phyloP scores from a whole-genome alignment of 2,797 vertebrate species.

The Eidolon dupreanum region DNA sequence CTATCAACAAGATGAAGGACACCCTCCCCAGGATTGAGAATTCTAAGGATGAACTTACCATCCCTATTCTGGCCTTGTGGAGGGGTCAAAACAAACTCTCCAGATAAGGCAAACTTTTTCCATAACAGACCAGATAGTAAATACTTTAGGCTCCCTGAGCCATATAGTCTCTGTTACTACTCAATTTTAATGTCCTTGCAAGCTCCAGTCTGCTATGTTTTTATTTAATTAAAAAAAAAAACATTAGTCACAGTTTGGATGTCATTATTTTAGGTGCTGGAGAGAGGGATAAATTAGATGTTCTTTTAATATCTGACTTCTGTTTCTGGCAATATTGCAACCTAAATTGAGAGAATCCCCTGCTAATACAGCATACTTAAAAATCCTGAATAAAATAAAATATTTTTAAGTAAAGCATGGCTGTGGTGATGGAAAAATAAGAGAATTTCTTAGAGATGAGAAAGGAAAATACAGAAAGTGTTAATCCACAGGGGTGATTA shows the following conservation, averaged over 20 bases:
- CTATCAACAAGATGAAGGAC: background rate
- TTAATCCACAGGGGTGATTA: background rate
- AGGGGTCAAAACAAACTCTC: background rate
- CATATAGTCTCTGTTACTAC: background rate
- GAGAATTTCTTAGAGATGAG: background rate
- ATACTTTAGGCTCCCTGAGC: background rate
- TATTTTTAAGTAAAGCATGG: background rate
- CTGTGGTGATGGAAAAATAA: background rate
- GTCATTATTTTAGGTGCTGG: background rate
- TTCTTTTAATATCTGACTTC: background rate
- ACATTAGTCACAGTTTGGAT: background rate
- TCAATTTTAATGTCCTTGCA: background rate
- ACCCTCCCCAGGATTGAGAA: background rate
- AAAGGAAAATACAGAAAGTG: background rate
- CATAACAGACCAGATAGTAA: background rate
- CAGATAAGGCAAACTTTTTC: background rate
- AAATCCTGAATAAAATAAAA: background rate
- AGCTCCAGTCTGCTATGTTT: background rate
- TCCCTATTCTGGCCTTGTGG: background rate
- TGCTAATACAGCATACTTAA: background rate
- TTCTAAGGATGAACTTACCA: background rate
- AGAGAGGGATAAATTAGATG: background rate
- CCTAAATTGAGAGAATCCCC: background rate
- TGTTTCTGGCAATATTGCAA: background rate
- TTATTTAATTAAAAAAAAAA: slow-evolving; percentile 30